A percentile compares a stretch with the other conserved stretches of the same genome.
Evolutionary conservation across 2,113 vertebrate genomes (phyloP).

Genomic region (Sitta europaea): DNA sequence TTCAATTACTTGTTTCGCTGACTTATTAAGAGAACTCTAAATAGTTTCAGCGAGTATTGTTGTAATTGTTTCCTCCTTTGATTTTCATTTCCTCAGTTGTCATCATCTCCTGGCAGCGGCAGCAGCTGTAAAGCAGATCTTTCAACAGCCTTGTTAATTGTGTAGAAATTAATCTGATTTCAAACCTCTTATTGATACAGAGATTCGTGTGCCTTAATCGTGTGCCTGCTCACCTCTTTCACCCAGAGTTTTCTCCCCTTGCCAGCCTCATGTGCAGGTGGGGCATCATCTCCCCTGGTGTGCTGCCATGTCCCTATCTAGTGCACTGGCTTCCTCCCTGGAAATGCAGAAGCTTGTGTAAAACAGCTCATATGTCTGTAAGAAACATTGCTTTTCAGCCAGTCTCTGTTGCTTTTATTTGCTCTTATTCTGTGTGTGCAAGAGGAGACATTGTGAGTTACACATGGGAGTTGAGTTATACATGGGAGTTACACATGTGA

Average conservation of each 20-base stretch:
- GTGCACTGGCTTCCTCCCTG: not conserved
- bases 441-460: not conserved
- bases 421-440: not conserved
- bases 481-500: too few relatives aligned
- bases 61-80: slow-evolving; percentile 75
- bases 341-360: not conserved
- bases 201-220: not conserved
- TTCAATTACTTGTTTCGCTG: slow-evolving; percentile 63
- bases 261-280: not conserved
- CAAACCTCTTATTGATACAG: slow-evolving; percentile 45
- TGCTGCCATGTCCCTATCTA: not conserved
- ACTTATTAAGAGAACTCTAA: slow-evolving; percentile 67
- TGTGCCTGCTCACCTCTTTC: not conserved
- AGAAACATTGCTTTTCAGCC: not conserved
- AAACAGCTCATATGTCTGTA: not conserved
- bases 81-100: slow-evolving; percentile 74
- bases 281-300: not conserved
- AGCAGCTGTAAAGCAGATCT: slow-evolving; percentile 68
- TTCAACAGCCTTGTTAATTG: slow-evolving; percentile 70
- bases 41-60: slow-evolving; percentile 66
- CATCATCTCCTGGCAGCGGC: slow-evolving; percentile 63
- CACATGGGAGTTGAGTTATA: too few relatives aligned
- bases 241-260: not conserved
- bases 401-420: not conserved
- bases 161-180: slow-evolving; percentile 70